Conservation (phyloP, 2,888 invertebrate species). For the Diplazon laetatorius region DNA sequence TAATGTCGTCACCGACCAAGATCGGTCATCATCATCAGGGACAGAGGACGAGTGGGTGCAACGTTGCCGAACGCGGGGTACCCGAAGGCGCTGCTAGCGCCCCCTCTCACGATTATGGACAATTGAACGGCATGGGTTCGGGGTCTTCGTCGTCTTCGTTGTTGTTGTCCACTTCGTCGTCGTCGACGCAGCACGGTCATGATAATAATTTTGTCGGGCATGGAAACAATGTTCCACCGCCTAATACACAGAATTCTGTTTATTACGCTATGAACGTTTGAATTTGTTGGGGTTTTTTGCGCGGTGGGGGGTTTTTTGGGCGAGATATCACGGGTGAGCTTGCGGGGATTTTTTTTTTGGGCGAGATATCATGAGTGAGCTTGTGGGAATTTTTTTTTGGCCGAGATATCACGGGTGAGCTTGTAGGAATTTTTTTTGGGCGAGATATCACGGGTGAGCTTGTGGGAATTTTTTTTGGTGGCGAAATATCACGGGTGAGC, state of each 20-base stretch:
- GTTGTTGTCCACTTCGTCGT: too few species aligned
- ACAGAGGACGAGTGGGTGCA: too few species aligned
- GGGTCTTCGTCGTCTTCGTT: conserved; percentile 76
- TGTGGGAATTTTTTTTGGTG: neutral
- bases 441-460: neutral
- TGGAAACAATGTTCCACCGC: conserved; percentile 77
- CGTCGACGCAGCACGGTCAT: too few species aligned
- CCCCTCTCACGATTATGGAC: conserved; percentile 85
- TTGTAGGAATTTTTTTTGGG: too few species aligned
- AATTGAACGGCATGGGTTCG: conserved; percentile 57
- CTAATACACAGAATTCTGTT: conserved; percentile 82
- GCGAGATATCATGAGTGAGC: neutral
- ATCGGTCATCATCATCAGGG: conserved; percentile 71
- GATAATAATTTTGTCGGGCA: conserved; percentile 75
- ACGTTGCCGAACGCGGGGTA: conserved; percentile 86
- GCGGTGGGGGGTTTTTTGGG: too few species aligned
- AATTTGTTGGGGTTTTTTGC: too few species aligned
- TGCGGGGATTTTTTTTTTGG: too few species aligned
- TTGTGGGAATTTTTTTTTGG: neutral
- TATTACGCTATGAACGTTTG: conserved; percentile 95
- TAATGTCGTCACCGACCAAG: conserved; percentile 79
- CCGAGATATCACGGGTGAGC: too few species aligned
- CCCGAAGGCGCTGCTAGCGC: conserved; percentile 90
- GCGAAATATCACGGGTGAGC: too few species aligned
- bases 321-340: too few species aligned